phyloP scores from a whole-genome alignment of 2,888 invertebrate species.

The Campoplex nolae region DNA sequence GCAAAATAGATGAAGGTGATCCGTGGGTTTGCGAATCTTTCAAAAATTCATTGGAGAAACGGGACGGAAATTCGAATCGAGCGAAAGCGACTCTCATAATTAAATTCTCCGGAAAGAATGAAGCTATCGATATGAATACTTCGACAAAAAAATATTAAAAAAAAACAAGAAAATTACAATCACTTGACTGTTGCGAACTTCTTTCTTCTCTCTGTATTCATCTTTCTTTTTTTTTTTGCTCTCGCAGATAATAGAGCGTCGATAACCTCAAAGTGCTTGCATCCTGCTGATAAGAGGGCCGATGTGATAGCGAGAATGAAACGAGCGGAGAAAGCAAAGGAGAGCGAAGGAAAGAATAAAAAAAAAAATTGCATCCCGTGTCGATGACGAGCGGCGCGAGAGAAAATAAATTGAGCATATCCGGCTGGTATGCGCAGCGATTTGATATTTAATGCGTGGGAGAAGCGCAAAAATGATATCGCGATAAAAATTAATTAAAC shows the following conservation, averaged over 20 bases:
- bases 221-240: background rate
- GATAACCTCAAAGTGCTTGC: conserved; percentile 55
- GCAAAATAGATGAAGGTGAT: conserved; percentile 2
- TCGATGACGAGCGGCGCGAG: conserved; percentile 38
- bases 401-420: conserved; percentile 56
- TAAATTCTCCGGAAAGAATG: background rate
- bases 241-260: conserved; percentile 28
- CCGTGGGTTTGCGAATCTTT: background rate
- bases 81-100: background rate
- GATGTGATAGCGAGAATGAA: background rate
- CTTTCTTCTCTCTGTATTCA: background rate
- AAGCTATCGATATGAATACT: background rate
- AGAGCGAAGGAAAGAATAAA: background rate
- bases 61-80: background rate
- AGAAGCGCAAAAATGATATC: conserved; percentile 13
- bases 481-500: conserved; percentile 1
- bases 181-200: background rate
- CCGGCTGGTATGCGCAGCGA: conserved; percentile 31
- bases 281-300: conserved; percentile 58
- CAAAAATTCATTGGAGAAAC: conserved; percentile 32
- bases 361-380: conserved; percentile 51
- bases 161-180: background rate
- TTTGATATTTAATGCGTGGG: conserved; percentile 21
- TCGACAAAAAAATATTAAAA: background rate
- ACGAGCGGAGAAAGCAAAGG: conserved; percentile 10